Evolutionary conservation across 2,888 invertebrate genomes (phyloP), one percentile per base, ranked within the genome.

Genomic region (Eilema sororculum): DNA sequence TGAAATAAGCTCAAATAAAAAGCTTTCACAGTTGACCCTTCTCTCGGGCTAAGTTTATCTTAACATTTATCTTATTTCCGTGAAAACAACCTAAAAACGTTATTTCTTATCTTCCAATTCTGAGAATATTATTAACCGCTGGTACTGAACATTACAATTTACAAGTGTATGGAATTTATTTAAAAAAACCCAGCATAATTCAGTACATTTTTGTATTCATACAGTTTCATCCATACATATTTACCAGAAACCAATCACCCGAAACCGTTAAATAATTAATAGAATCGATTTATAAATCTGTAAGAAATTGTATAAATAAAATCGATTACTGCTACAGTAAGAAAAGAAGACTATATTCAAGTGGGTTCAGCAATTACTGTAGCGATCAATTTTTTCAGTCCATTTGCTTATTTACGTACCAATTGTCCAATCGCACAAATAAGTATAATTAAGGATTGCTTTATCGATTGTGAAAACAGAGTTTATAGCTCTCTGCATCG

Each of bases 1-100:
- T 79, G 63, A 81, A 80, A 78, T 78, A 74, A 76, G 67, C 74
- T 80, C 33, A 16, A 69, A 46, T 71, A 70, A 85, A 86, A 87
- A 88, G 84, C 87, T 89, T 89, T 87, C 86, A 86, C 86, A 82
- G 84, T 79, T 87, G 87, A 87, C 87, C 87, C 84, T 77, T 83
- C 84, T 80, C 77, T 76, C 74, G 76, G 68, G 78, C 79, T 78
- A 81, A 80, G 86, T 89, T 92, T 91, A 94, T 94, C 94, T 87
- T 77, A 82, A 77, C 87, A 89, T 90, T 92, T 91, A 94, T 94
- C 93, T 91, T 78, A 87, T 89, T 94, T 93, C 92, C 89, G 87
- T 90, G 92, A 90, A 94, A 90, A 90, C 86, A 86, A 86, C 87
- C 90, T 86, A 83, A 88, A 88, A 87, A 82, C 72, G 33, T 83